Percentiles rank a stretch among this genome's conserved stretches.
These are phyloP conservation scores for Laspeyria flexula DNA, from an alignment of 2,888 invertebrate genomes.

Conservation along the genomic window DNA sequence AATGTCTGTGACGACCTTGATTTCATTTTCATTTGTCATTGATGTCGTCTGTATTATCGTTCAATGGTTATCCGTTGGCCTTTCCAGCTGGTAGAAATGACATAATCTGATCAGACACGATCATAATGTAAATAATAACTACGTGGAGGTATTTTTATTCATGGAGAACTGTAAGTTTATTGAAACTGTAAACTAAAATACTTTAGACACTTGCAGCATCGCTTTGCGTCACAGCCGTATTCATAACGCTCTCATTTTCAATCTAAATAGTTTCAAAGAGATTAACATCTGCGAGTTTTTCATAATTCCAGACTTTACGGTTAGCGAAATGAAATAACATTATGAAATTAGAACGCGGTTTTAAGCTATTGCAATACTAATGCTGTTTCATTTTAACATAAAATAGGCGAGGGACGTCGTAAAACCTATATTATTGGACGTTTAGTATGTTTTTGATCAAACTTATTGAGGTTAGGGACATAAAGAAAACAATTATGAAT, in stretches of 20 bases:
- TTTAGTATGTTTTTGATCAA: slow-evolving; percentile 16
- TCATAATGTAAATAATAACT: background rate
- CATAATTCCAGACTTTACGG: slow-evolving; percentile 44
- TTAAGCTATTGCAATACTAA: slow-evolving; percentile 45
- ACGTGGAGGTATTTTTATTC: background rate
- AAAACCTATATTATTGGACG: slow-evolving; percentile 41
- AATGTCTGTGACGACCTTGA: slow-evolving; percentile 79
- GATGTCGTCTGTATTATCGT: slow-evolving; percentile 48
- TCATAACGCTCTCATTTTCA: slow-evolving; percentile 31
- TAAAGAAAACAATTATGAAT: slow-evolving; percentile 17
- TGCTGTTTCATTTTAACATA: slow-evolving; percentile 38
- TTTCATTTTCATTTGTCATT: slow-evolving; percentile 76
- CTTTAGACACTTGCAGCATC: background rate
- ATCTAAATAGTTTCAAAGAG: slow-evolving; percentile 47
- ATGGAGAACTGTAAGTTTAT: background rate
- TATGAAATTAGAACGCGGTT: slow-evolving; percentile 49
- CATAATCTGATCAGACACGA: slow-evolving; percentile 48
- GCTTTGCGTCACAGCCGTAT: background rate
- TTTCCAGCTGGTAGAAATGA: slow-evolving; percentile 59
- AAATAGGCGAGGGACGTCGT: slow-evolving; percentile 43
- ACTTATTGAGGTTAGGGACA: slow-evolving; percentile 10
- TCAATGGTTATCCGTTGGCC: slow-evolving; percentile 48
- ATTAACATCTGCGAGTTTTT: slow-evolving; percentile 45
- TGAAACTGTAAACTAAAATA: background rate
- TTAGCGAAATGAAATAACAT: slow-evolving; percentile 41